A percentile compares a stretch with the other conserved stretches of the same genome.
These are phyloP conservation scores for Ceratosolen fusciceps DNA, from an alignment of 1,140 invertebrate genomes.

Conservation along the genomic window DNA sequence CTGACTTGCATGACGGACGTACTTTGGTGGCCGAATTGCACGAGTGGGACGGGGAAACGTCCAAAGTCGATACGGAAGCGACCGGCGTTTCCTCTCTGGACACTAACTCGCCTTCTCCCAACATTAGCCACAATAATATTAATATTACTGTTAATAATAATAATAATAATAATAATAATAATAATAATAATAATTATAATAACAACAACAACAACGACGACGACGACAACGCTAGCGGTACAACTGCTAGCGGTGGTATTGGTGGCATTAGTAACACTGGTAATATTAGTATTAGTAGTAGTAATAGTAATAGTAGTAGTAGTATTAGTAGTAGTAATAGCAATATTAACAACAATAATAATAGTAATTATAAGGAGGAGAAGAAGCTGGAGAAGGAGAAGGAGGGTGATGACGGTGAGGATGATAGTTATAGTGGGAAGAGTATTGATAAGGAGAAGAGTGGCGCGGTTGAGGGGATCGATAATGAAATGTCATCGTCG, in stretches of 20 bases:
- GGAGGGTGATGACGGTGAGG: not conserved
- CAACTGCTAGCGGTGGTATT: too few species aligned
- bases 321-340: too few species aligned
- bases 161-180: not conserved
- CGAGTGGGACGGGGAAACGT: not conserved
- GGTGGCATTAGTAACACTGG: too few species aligned
- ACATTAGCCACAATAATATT: not conserved
- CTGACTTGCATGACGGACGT: constrained; percentile 21
- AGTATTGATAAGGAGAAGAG: too few species aligned
- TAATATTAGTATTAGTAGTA: too few species aligned
- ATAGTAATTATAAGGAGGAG: too few species aligned
- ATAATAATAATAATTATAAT: not conserved
- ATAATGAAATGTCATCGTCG: not conserved
- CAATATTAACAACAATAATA: too few species aligned
- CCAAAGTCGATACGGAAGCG: constrained; percentile 31
- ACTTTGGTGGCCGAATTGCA: constrained; percentile 1
- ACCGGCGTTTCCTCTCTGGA: constrained; percentile 11
- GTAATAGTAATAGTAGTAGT: too few species aligned
- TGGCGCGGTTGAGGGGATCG: too few species aligned
- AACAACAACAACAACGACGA: too few species aligned
- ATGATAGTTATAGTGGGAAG: too few species aligned
- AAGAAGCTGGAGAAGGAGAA: not conserved
- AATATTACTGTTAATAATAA: constrained; percentile 1
- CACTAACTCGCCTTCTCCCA: constrained; percentile 27
- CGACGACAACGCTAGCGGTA: too few species aligned